Percentiles rank a stretch among this genome's conserved stretches.
These are phyloP conservation scores for Ceyx melanurus DNA, from an alignment of 2,113 vertebrate species.

Conservation along the genomic window DNA sequence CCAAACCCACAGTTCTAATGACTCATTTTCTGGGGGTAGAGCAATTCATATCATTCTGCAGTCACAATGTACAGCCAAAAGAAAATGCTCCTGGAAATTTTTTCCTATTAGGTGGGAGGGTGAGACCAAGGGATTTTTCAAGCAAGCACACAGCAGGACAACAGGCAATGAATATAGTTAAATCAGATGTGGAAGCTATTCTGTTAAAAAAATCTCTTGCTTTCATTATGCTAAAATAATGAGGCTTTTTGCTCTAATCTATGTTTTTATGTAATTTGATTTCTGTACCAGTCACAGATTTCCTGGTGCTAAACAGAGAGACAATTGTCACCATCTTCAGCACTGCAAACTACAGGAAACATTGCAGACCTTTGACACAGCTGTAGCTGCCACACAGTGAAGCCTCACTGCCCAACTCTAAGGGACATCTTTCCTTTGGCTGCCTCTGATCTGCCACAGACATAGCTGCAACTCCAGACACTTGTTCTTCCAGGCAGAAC, in stretches of 20 bases:
- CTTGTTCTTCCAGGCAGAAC: not conserved
- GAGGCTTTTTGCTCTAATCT: not conserved
- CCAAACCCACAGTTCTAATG: not conserved
- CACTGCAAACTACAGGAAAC: not conserved
- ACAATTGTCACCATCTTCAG: not conserved
- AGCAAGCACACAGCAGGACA: not conserved
- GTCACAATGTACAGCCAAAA: not conserved
- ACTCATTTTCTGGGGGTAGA: not conserved
- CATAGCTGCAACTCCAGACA: not conserved
- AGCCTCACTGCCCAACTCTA: not conserved
- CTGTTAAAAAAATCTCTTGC: not conserved
- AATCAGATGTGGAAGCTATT: not conserved
- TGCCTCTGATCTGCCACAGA: not conserved
- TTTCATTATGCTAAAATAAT: not conserved
- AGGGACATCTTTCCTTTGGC: not conserved
- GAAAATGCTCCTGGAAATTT: not conserved
- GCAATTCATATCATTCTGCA: not conserved
- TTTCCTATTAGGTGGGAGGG: not conserved
- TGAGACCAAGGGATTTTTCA: conserved; percentile 14
- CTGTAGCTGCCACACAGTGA: not conserved
- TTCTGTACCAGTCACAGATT: not conserved
- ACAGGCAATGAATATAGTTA: not conserved
- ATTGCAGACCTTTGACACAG: not conserved
- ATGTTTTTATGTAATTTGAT: not conserved
- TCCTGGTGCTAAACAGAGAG: not conserved